Evolutionary conservation across 2,888 invertebrate species (phyloP), one percentile per base, ranked within the genome.

Genomic region (Caenorhabditis japonica): DNA sequence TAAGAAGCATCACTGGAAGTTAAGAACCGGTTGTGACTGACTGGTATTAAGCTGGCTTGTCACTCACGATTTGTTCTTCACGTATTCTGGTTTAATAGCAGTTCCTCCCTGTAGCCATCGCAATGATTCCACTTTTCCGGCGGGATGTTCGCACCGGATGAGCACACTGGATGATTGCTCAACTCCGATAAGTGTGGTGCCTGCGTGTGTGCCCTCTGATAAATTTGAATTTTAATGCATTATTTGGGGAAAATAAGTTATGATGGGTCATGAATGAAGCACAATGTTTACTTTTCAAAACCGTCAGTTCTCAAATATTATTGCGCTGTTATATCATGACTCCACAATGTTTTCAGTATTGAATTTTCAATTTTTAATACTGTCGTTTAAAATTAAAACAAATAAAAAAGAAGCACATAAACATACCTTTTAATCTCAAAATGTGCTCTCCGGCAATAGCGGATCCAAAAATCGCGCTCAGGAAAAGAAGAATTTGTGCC

Each of bases 121-220:
- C 36, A 74, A 53, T n/a, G 56, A 27, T 55, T 49, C 74, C n/a
- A 52, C 33, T 58, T 68, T 68, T 30, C 62, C 68, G 12, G 19
- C 47, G 12, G 74, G 74, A 38, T 74, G 74, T 58, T 74, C 74
- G 25, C 75, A 75, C 19, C 69, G 60, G 49, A 75, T 62, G 23
- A 70, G 38, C 5, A 75, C 68, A 55, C 69, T 69, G 0, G 75
- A 75, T 21, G 34, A 53, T 41, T 75, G 51, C 43, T 75, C 75
- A n/a, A 75, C 69, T 8, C 69, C 75, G n/a, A 75, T 64, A 0
- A 69, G 33, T n/a, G 75, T 64, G 8, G 75, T 75, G 30, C 52
- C 59, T 21, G 59, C 43, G n/a, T 74, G 74, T 4, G 52, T 15
- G 15, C 38, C 53, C n/a, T 69, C 74, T 74, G 23, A 53, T 66